These are phyloP conservation scores for Siderastrea siderea DNA, from an alignment of 92 coral and sea anemone species.

Conservation along the genomic window DNA sequence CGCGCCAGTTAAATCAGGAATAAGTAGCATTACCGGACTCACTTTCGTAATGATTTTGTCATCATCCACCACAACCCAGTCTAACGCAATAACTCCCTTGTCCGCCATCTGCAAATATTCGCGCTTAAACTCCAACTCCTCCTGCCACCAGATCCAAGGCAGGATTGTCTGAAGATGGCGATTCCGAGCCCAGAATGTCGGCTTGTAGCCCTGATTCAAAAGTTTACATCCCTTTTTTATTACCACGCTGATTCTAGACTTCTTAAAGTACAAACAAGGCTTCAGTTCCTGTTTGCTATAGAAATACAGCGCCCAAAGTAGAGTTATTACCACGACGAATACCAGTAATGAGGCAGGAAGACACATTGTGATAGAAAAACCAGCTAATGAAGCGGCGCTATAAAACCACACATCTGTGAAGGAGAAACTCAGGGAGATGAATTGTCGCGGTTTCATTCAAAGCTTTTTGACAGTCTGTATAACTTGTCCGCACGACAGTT, in stretches of 20 bases:
- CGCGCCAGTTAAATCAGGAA: conserved; percentile 87
- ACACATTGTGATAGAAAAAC: conserved; percentile 26
- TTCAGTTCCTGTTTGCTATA: conserved; percentile 69
- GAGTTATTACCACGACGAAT: not conserved
- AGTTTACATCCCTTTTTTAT: conserved; percentile 80
- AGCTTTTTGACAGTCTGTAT: not conserved
- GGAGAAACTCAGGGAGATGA: not conserved
- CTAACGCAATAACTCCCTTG: conserved; percentile 92
- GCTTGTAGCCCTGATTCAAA: conserved; percentile 76
- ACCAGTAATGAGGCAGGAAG: conserved; percentile 38
- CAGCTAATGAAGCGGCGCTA: conserved; percentile 3
- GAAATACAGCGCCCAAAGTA: conserved; percentile 50
- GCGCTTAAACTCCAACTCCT: conserved; percentile 81
- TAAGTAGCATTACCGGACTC: conserved; percentile 86
- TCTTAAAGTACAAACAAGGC: conserved; percentile 81
- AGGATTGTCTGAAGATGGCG: conserved; percentile 88
- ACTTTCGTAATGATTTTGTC: conserved; percentile 73
- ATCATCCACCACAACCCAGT: conserved; percentile 90
- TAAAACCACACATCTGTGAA: conserved; percentile 17
- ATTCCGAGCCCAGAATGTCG: conserved; percentile 94
- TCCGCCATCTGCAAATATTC: conserved; percentile 96
- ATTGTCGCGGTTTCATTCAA: conserved; percentile 24
- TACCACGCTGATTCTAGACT: conserved; percentile 81
- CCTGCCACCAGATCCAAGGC: conserved; percentile 76
- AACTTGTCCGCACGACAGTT: not conserved